phyloP scores from a whole-genome alignment of 2,797 vertebrate genomes.

The Iguana delicatissima region DNA sequence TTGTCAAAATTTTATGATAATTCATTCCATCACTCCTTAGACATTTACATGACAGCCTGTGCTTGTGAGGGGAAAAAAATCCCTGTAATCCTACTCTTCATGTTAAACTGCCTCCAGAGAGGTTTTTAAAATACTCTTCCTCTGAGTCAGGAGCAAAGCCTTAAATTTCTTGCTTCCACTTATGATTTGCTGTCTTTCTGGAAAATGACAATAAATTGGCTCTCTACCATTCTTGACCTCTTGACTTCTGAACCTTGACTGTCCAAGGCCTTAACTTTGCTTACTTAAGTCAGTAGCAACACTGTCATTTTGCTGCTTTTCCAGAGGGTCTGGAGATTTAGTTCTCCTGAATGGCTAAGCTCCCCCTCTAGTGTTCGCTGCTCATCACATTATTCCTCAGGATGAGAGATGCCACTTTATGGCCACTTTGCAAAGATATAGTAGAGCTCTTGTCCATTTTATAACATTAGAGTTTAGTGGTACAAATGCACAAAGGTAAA shows the following conservation, averaged over 20 bases:
- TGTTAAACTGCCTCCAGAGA: slow-evolving; percentile 90
- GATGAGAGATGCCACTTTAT: slow-evolving; percentile 60
- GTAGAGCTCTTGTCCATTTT: slow-evolving; percentile 50
- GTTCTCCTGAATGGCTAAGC: slow-evolving; percentile 89
- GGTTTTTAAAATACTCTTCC: slow-evolving; percentile 85
- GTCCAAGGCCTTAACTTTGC: slow-evolving; percentile 83
- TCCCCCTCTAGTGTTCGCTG: slow-evolving; percentile 98
- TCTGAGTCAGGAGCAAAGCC: slow-evolving; percentile 81
- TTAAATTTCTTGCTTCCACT: slow-evolving; percentile 83
- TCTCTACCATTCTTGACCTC: slow-evolving; percentile 82
- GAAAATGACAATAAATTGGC: slow-evolving; percentile 87
- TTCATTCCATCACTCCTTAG: slow-evolving; percentile 93
- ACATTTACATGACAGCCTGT: slow-evolving; percentile 90
- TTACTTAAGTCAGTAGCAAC: slow-evolving; percentile 81
- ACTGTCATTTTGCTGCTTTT: slow-evolving; percentile 78
- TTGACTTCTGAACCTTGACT: slow-evolving; percentile 88
- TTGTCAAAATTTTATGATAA: slow-evolving; percentile 97
- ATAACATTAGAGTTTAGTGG: slow-evolving; percentile 37
- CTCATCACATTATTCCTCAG: slow-evolving; percentile 79
- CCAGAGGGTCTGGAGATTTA: slow-evolving; percentile 78
- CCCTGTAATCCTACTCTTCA: slow-evolving; percentile 89
- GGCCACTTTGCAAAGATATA: slow-evolving; percentile 59
- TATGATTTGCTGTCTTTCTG: slow-evolving; percentile 76
- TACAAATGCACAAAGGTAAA: slow-evolving; percentile 55
- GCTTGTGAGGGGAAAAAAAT: slow-evolving; percentile 63